Base-by-base conservation (phyloP, 2,797 vertebrate genomes). In the Anisognathus igniventris region DNA sequence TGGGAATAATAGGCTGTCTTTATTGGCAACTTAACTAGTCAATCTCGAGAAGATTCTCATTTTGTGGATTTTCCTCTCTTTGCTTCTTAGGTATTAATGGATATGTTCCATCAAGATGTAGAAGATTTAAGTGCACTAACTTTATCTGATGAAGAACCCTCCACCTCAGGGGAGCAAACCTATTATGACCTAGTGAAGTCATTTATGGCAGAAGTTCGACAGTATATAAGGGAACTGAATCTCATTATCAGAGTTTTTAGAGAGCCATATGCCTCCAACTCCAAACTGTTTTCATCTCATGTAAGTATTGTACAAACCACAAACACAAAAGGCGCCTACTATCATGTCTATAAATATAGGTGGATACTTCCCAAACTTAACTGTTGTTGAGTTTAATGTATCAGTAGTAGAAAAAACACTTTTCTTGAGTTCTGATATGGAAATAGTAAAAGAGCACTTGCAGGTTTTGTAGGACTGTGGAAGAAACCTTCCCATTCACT, bases 91-190 rank as follows among this genome's bases (percentile, higher is more conserved):
- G 99, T 99, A 60, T 97, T 99, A 97, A 99, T 99, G 99, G 99
- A 99, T 98, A 99, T 99, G 99, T 99, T 99, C 97, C 99, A 99
- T 96, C 99, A 99, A 97, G 99, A 99, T 71, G 99, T 99, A 96
- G 99, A 99, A 96, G 99, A 99, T 97, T 98, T 99, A 93, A 98
- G 98, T 67, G 98, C 98, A 50, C 98, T 99, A 88, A 98, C 98
- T 76, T 98, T 99, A 96, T 98, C 98, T 97, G 99, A 99, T 79
- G 99, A 99, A 96, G 99, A 99, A 90, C 99, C 99, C 12, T 99
- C 98, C 37, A 97, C 98, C 73, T 98, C 98, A 90, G 99, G 99
- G 96, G 99, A 99, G 91, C 99, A 99, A 97, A 98, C 97, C 53
- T 99, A 99, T 79, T 98, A 99, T 37, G 99, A 99, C 92, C 98